Evolutionary conservation across 2,888 invertebrate species (phyloP).

Genomic region (Notocelia uddmanniana): DNA sequence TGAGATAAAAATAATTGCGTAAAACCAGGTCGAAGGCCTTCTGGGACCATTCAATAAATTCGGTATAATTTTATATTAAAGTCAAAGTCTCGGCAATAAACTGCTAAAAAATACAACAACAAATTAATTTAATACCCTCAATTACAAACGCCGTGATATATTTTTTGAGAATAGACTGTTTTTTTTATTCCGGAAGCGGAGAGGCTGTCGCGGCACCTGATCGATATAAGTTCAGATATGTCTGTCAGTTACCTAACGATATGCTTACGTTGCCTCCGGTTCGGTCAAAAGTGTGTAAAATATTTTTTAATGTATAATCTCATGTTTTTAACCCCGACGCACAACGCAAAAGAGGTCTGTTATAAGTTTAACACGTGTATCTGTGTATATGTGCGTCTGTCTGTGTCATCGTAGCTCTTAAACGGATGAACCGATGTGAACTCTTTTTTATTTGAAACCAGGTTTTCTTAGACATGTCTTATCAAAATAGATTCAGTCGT

Average conservation of each 20-base stretch:
- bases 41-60: constrained; percentile 38
- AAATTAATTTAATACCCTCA: constrained; percentile 28
- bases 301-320: too few species aligned
- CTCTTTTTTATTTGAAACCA: too few species aligned
- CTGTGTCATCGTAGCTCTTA: too few species aligned
- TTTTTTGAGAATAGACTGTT: constrained; percentile 24
- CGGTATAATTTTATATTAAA: constrained; percentile 38
- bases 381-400: too few species aligned
- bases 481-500: too few species aligned
- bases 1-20: constrained; percentile 44
- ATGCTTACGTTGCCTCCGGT: constrained; percentile 56
- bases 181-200: constrained; percentile 61
- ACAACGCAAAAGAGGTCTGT: too few species aligned
- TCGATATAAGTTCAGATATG: constrained; percentile 71
- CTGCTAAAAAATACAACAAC: constrained; percentile 2
- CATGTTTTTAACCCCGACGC: too few species aligned
- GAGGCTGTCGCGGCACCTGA: constrained; percentile 71
- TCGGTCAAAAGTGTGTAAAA: background rate
- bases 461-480: too few species aligned
- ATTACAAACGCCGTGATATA: constrained; percentile 15
- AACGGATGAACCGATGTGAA: too few species aligned
- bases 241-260: constrained; percentile 76
- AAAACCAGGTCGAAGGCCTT: constrained; percentile 46
- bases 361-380: too few species aligned
- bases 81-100: constrained; percentile 30